Base-by-base conservation (phyloP, 2,888 invertebrate genomes). In the Stenolophus ochropezus region DNA sequence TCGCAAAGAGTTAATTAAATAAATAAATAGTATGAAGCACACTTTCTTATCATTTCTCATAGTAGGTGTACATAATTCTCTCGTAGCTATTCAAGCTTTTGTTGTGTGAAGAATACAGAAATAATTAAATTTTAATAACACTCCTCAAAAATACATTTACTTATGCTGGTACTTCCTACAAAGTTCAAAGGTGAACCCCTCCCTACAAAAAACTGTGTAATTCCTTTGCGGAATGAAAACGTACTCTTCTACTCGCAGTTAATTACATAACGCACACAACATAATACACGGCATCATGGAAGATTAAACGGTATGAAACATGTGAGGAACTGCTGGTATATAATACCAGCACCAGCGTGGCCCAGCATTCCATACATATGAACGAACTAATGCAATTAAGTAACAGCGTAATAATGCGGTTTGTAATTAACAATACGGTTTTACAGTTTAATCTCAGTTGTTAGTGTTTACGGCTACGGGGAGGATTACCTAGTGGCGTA, bases 401-500 rank as follows among this genome's bases (percentile, higher is more conserved):
- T 83, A 73, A 75, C 82, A 79, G 78, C 65, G 79, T 81, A 83
- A 83, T 83, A 83, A 83, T 82, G 83, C 74, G 81, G 83, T 83
- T 77, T 82, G 76, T 83, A 82, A 83, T 83, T 83, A 83, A 83
- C 83, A 83, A 82, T 83, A 79, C 83, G 82, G 83, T 83, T 83
- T 83, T 83, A 81, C 81, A 77, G 83, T 82, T 83, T 83, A 83
- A 83, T 83, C 82, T 83, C 69, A 61, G 82, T 82, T 75, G 83
- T 83, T 82, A 82, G 82, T 81, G 81, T 83, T 82, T 82, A 82
- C 79, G 82, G 81, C 82, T 77, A 73, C 80, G 81, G 69, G 78
- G 56, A 20, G 18, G 56, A 21, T 4, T 42, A 42, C 33, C 11
- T 11, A 42, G 33, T 42, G 33, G 33, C 11, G 33, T 8, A 42